A percentile compares a stretch with the other conserved stretches of the same genome.
Evolutionary conservation across 2,888 invertebrate species (phyloP).

Genomic region (Dyspetes luteomarginatus): DNA sequence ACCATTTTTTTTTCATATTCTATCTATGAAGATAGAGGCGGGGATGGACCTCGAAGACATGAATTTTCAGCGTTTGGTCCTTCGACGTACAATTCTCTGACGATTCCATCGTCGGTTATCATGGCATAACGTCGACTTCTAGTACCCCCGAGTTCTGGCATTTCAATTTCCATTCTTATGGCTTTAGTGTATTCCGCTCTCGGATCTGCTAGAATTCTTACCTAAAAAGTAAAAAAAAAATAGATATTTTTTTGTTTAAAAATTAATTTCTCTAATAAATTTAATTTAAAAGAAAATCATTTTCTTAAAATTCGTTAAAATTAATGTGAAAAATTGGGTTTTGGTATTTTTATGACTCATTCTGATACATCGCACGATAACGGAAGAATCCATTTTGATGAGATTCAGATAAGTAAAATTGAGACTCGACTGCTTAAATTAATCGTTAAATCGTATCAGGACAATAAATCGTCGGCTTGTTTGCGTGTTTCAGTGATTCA

Average conservation of each 20-base stretch:
- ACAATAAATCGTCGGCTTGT: slow-evolving; percentile 28
- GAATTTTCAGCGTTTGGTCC: slow-evolving; percentile 55
- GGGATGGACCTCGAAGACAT: slow-evolving; percentile 57
- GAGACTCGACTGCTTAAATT: slow-evolving; percentile 20
- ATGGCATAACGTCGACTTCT: slow-evolving; percentile 84
- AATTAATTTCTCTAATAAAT: no score
- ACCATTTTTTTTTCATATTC: slow-evolving; percentile 4
- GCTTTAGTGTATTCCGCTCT: slow-evolving; percentile 83
- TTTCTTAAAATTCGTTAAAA: no score
- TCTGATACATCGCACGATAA: not conserved
- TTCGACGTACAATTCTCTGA: slow-evolving; percentile 83
- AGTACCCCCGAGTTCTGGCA: slow-evolving; percentile 82
- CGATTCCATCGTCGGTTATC: slow-evolving; percentile 84
- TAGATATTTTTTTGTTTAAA: not conserved
- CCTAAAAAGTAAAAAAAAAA: slow-evolving; percentile 71
- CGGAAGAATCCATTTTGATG: not conserved
- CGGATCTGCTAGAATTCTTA: slow-evolving; percentile 84
- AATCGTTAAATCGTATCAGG: slow-evolving; percentile 13
- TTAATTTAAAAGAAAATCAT: no score
- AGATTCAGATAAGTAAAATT: slow-evolving; percentile 22
- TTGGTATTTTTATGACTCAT: not conserved
- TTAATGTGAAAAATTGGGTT: not conserved
- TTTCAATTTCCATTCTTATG: slow-evolving; percentile 82
- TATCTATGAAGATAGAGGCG: not conserved
- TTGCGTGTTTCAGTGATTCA: slow-evolving; percentile 16